These are phyloP conservation scores for Notarius quadriscutis DNA, from an alignment of 2,113 vertebrate species.

Conservation along the genomic window DNA sequence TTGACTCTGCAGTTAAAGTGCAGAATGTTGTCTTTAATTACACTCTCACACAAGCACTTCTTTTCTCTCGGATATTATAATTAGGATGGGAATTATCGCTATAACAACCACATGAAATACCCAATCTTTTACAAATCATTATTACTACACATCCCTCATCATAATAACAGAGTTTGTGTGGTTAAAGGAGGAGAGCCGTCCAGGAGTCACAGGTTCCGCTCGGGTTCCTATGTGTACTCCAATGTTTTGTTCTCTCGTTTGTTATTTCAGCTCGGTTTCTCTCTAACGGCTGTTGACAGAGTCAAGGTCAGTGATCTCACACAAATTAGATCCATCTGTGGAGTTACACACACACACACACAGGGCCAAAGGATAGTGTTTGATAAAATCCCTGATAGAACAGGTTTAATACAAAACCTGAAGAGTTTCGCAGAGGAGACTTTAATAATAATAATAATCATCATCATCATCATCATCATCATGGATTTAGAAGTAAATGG, in stretches of 20 bases:
- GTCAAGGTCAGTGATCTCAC: slow-evolving; percentile 39
- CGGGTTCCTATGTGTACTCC: not conserved
- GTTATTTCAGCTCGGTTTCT: slow-evolving; percentile 27
- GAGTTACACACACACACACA: slow-evolving; percentile 16
- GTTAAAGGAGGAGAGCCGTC: not conserved
- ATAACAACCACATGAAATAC: not conserved
- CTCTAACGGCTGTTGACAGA: slow-evolving; percentile 32
- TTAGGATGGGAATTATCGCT: slow-evolving; percentile 7
- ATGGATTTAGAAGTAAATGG: not conserved
- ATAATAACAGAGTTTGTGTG: not conserved
- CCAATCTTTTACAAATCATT: slow-evolving; percentile 4
- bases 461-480: not conserved
- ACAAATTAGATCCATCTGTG: slow-evolving; percentile 45
- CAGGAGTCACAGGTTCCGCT: not conserved
- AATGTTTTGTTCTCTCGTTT: not conserved
- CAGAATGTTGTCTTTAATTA: slow-evolving; percentile 15
- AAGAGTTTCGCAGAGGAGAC: not conserved
- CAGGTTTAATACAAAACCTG: not conserved
- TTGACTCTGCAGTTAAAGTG: not conserved
- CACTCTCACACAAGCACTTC: not conserved
- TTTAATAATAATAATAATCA: not conserved
- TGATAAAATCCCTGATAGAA: not conserved
- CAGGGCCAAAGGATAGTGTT: not conserved
- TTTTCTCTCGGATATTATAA: not conserved
- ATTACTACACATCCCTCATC: slow-evolving; percentile 17